phyloP scores from a whole-genome alignment of 2,888 invertebrate genomes.

The Diogma glabrata region DNA sequence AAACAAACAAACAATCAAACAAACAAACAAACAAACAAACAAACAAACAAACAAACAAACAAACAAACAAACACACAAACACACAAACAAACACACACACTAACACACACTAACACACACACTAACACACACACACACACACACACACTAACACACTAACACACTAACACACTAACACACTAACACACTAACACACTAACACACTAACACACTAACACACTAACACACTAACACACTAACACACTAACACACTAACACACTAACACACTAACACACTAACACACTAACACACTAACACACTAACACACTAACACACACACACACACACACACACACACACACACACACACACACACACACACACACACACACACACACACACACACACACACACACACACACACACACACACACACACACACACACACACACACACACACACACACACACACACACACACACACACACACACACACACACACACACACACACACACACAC shows the following conservation, averaged over 20 bases:
- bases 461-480: no score
- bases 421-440: background rate
- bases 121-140: background rate
- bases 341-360: slow-evolving; percentile 20
- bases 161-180: background rate
- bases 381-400: slow-evolving; percentile 19
- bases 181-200: background rate
- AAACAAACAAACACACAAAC: background rate
- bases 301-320: background rate
- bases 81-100: background rate
- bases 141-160: background rate
- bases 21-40: background rate
- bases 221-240: background rate
- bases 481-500: no score
- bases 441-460: no score
- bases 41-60: background rate
- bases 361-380: slow-evolving; percentile 21
- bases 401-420: background rate
- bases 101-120: background rate
- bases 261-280: background rate
- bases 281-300: background rate
- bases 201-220: background rate
- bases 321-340: background rate
- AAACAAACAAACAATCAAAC: background rate
- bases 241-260: background rate